These are phyloP conservation scores for Eclectus roratus DNA, from an alignment of 2,113 vertebrate genomes.

Conservation along the genomic window DNA sequence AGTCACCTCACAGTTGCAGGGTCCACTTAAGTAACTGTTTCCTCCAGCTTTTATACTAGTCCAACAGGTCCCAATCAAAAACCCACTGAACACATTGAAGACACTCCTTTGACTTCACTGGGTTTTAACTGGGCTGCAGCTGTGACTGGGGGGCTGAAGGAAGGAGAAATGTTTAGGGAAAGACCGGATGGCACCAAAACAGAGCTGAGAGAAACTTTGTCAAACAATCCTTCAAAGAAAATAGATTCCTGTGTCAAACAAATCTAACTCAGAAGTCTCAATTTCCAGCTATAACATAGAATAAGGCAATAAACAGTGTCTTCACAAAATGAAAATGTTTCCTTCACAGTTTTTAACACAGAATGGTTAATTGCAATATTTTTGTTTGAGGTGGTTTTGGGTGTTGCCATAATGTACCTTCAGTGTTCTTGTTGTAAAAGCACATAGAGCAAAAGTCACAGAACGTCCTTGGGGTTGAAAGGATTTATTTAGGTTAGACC, in stretches of 20 bases:
- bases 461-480: constrained; percentile 36
- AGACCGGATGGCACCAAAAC: constrained; percentile 48
- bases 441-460: constrained; percentile 54
- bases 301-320: constrained; percentile 75
- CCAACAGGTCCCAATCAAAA: not conserved
- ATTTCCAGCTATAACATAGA: constrained; percentile 63
- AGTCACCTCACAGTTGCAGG: constrained; percentile 50
- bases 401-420: constrained; percentile 73
- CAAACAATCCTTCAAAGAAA: constrained; percentile 45
- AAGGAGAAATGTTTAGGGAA: constrained; percentile 55
- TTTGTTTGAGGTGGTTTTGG: constrained; percentile 63
- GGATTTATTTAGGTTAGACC: constrained; percentile 51
- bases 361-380: constrained; percentile 41
- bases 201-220: constrained; percentile 47
- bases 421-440: constrained; percentile 73
- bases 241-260: constrained; percentile 50
- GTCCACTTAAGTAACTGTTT: constrained; percentile 40
- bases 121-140: constrained; percentile 46
- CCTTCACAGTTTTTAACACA: constrained; percentile 61
- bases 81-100: constrained; percentile 14
- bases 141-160: constrained; percentile 24
- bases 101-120: constrained; percentile 46
- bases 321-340: constrained; percentile 65
- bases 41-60: constrained; percentile 45
- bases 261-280: constrained; percentile 60